These are phyloP conservation scores for Brachionus koreanus DNA, from an alignment of 1,140 invertebrate genomes.

Conservation along the genomic window DNA sequence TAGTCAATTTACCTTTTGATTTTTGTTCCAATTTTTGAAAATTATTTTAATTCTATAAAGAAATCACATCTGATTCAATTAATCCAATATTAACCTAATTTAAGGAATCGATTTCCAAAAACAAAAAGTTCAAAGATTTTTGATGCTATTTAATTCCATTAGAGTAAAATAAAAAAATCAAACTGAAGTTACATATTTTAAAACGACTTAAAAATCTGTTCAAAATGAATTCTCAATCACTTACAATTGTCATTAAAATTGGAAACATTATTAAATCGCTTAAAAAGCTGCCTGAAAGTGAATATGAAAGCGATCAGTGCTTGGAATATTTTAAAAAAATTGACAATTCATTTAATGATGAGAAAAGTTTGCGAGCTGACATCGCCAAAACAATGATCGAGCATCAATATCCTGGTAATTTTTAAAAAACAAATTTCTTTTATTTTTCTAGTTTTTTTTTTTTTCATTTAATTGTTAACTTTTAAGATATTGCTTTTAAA, in stretches of 20 bases:
- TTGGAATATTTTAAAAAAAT: constrained; percentile 39
- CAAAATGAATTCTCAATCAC: constrained; percentile 33
- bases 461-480: neutral
- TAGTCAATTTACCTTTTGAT: constrained; percentile 1
- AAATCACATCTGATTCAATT: neutral
- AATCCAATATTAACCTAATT: constrained; percentile 9
- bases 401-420: constrained; percentile 23
- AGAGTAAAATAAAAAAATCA: neutral
- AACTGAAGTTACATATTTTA: constrained; percentile 28
- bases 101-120: neutral
- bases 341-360: constrained; percentile 28
- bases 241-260: constrained; percentile 27
- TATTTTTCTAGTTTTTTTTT: neutral
- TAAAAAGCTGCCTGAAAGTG: constrained; percentile 31
- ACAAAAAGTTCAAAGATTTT: neutral
- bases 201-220: neutral
- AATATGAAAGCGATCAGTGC: constrained; percentile 17
- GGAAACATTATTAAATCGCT: constrained; percentile 30
- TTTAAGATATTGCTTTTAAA: constrained; percentile 13
- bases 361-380: neutral
- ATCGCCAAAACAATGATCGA: constrained; percentile 28
- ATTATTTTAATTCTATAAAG: neutral
- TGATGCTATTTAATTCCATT: neutral
- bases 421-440: neutral
- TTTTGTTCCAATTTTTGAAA: constrained; percentile 15